A percentile compares a stretch with the other conserved stretches of the same genome.
Evolutionary conservation across 2,888 invertebrate species (phyloP).

Genomic region (Fabriciana adippe): DNA sequence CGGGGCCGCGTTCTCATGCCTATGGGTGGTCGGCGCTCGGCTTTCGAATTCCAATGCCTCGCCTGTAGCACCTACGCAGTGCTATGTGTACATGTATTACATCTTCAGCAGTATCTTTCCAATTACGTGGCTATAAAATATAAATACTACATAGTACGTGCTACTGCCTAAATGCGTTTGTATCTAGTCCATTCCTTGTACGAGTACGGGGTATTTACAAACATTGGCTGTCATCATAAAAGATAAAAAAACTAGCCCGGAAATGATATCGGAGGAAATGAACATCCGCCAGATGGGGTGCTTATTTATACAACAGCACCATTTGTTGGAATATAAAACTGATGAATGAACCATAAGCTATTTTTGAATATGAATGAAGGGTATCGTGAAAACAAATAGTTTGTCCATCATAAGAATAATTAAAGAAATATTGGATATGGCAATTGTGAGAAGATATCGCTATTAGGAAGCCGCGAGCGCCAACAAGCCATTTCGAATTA

Average conservation of each 20-base stretch:
- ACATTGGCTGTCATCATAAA: slow-evolving; percentile 64
- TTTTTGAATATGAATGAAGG: slow-evolving; percentile 40
- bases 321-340: slow-evolving; percentile 36
- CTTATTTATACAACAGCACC: slow-evolving; percentile 46
- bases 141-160: not conserved
- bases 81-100: slow-evolving; percentile 47
- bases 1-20: slow-evolving; percentile 78
- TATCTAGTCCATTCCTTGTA: not conserved
- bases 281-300: slow-evolving; percentile 79
- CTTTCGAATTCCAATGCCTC: slow-evolving; percentile 81
- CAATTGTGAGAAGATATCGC: slow-evolving; percentile 43
- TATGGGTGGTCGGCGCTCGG: slow-evolving; percentile 81
- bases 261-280: slow-evolving; percentile 75
- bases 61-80: slow-evolving; percentile 76
- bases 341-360: slow-evolving; percentile 41
- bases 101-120: slow-evolving; percentile 27
- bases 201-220: slow-evolving; percentile 52
- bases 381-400: slow-evolving; percentile 21
- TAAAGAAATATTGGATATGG: slow-evolving; percentile 33
- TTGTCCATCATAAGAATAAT: slow-evolving; percentile 1
- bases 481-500: slow-evolving; percentile 48
- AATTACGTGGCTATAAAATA: slow-evolving; percentile 21
- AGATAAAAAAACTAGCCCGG: slow-evolving; percentile 70
- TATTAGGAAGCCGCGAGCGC: slow-evolving; percentile 49
- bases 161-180: not conserved